Evolutionary conservation across 1,140 invertebrate species (phyloP).

Genomic region (Leptinotarsa defecta): DNA sequence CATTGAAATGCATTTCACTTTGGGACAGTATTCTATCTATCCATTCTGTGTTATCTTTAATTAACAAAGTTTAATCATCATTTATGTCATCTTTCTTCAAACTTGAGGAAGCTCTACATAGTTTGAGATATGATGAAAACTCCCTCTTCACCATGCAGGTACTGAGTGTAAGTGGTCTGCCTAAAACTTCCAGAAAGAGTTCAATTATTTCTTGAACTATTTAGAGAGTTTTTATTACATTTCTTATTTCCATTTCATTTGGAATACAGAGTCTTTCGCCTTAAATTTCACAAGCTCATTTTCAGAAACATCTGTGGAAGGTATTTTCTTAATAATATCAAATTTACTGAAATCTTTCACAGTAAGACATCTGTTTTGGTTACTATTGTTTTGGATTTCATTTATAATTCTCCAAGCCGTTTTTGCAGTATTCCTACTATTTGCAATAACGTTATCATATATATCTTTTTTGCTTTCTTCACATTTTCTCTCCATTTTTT

Average conservation of each 20-base stretch:
- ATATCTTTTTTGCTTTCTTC: too few species aligned
- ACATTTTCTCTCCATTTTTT: too few species aligned
- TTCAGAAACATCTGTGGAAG: not conserved
- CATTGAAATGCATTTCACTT: too few species aligned
- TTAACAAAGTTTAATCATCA: not conserved
- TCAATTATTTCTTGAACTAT: constrained; percentile 7
- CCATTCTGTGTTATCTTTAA: too few species aligned
- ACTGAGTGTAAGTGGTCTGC: constrained; percentile 8
- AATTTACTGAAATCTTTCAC: too few species aligned
- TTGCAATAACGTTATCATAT: too few species aligned
- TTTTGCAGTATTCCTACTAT: too few species aligned
- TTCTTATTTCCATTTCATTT: constrained; percentile 1
- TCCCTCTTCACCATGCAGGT: not conserved
- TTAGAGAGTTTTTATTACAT: constrained; percentile 2
- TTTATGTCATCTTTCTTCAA: not conserved
- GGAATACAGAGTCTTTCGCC: not conserved
- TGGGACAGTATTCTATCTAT: too few species aligned
- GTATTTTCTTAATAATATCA: not conserved
- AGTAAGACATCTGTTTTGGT: too few species aligned
- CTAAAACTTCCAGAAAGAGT: not conserved
- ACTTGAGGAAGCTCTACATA: constrained; percentile 11
- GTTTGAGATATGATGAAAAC: constrained; percentile 11
- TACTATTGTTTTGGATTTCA: too few species aligned
- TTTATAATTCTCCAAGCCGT: too few species aligned
- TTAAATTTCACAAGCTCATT: not conserved